Evolutionary conservation across 2,113 vertebrate genomes (phyloP).

Genomic region (Chaetops frenatus): DNA sequence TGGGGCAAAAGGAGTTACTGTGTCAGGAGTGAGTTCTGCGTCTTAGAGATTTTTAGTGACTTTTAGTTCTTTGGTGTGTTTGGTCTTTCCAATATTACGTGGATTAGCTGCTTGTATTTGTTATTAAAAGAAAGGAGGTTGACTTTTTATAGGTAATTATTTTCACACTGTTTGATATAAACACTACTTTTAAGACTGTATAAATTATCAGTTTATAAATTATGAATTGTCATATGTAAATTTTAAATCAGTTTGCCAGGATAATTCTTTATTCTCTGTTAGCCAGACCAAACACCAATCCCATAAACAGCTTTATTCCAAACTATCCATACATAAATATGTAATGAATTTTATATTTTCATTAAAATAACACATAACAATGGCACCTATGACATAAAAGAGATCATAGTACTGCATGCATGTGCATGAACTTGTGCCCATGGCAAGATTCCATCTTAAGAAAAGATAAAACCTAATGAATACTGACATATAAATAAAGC

Average conservation of each 20-base stretch:
- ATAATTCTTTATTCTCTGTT: background rate
- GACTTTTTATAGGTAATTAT: background rate
- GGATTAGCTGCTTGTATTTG: background rate
- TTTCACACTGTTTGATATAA: background rate
- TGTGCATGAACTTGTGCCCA: background rate
- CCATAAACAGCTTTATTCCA: background rate
- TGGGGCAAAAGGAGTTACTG: background rate
- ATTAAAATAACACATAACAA: background rate
- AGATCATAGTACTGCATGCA: background rate
- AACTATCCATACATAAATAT: background rate
- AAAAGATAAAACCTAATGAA: background rate
- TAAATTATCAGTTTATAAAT: background rate
- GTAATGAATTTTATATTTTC: background rate
- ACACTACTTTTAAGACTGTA: background rate
- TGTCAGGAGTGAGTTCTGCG: background rate
- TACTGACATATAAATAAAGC: background rate
- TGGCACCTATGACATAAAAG: background rate
- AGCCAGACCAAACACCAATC: background rate
- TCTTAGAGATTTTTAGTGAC: background rate
- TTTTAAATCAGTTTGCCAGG: background rate
- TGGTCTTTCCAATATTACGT: background rate
- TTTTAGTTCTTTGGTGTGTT: background rate
- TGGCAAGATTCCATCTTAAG: background rate
- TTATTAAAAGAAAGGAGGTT: background rate
- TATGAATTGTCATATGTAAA: background rate